A percentile compares a stretch with the other conserved stretches of the same genome.
Evolutionary conservation across 2,113 vertebrate species (phyloP).

Genomic region (Lathamus discolor): DNA sequence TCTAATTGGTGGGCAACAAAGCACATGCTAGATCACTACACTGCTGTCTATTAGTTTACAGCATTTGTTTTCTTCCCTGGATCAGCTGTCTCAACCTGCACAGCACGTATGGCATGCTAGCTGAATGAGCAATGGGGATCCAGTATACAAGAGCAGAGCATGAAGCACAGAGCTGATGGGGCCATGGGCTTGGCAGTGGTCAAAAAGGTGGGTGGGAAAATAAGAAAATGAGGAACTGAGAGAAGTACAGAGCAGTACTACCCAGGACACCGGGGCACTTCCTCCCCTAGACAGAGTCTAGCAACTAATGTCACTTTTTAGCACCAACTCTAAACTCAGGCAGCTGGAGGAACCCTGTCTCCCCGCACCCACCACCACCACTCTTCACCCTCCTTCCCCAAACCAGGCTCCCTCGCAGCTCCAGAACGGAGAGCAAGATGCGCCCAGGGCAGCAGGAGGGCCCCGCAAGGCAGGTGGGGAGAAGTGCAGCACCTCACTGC

Average conservation of each 20-base stretch:
- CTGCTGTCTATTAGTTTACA: neutral
- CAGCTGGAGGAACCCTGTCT: neutral
- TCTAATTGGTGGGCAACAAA: neutral
- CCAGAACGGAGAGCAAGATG: rapidly evolving
- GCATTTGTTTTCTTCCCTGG: rapidly evolving
- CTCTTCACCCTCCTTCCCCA: rapidly evolving
- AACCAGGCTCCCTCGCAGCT: rapidly evolving
- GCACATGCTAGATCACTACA: neutral
- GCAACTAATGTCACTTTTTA: neutral
- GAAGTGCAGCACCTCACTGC: neutral
- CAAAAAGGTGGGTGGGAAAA: neutral
- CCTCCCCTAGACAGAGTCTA: neutral
- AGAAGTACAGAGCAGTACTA: neutral
- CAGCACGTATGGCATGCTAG: rapidly evolving
- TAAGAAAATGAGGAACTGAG: neutral
- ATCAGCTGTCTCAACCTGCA: rapidly evolving
- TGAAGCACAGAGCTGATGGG: neutral
- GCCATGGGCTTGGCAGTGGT: rapidly evolving
- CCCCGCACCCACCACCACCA: too few species aligned
- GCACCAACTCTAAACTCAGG: rapidly evolving
- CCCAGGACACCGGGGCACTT: rapidly evolving
- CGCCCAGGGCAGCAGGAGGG: rapidly evolving
- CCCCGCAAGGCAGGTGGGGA: too few species aligned
- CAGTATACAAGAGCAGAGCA: rapidly evolving
- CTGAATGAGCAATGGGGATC: rapidly evolving